phyloP scores from a whole-genome alignment of 2,888 invertebrate genomes.

The Gymnosoma rotundatum region DNA sequence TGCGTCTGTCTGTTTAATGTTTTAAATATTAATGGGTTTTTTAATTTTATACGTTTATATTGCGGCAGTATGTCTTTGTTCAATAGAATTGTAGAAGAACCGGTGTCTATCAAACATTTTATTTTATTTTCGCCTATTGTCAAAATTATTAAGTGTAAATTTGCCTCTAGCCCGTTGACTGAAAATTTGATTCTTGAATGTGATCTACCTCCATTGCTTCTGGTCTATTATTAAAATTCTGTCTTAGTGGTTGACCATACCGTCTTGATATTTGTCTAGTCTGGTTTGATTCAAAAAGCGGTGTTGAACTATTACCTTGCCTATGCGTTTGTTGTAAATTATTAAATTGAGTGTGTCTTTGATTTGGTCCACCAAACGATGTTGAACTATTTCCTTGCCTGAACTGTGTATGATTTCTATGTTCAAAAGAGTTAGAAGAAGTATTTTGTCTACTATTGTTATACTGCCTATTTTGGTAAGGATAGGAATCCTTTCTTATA shows the following conservation, averaged over 20 bases:
- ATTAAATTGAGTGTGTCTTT: not conserved
- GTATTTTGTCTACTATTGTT: not conserved
- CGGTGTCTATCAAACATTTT: not conserved
- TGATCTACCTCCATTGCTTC: constrained; percentile 2
- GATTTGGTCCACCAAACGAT: not conserved
- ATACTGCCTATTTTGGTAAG: not conserved
- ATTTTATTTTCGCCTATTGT: not conserved
- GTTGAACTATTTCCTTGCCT: not conserved
- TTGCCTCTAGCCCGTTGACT: not conserved
- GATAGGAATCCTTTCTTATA: not conserved
- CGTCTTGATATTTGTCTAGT: not conserved
- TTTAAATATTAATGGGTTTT: not conserved
- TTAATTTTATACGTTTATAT: constrained; percentile 3
- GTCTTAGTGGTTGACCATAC: not conserved
- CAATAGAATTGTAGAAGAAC: not conserved
- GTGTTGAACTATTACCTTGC: too few relatives aligned
- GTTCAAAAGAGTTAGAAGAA: not conserved
- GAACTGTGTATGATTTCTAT: not conserved
- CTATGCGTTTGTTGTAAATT: not conserved
- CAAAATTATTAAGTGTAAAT: not conserved
- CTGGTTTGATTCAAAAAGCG: too few relatives aligned
- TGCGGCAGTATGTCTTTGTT: not conserved
- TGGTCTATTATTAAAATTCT: not conserved
- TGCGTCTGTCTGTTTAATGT: constrained; percentile 13
- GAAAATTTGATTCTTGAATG: not conserved